Conservation (phyloP, 2,888 invertebrate genomes). For the Apantesis nais region DNA sequence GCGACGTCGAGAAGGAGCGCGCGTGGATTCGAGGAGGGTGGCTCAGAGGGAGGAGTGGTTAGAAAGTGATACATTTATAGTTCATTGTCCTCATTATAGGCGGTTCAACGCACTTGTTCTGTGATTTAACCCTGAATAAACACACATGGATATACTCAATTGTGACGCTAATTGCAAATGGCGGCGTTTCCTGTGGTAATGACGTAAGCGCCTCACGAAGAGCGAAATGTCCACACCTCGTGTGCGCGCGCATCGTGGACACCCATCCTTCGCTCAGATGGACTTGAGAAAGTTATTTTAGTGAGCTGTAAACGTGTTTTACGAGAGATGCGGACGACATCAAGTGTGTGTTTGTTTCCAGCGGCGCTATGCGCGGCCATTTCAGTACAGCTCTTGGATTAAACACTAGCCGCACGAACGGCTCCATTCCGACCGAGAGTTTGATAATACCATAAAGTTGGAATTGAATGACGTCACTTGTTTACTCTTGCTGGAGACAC, state of each 20-base stretch:
- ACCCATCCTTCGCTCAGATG: background rate
- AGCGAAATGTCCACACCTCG: background rate
- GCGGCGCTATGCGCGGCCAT: conserved; percentile 15
- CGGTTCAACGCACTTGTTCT: conserved; percentile 47
- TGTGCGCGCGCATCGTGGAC: background rate
- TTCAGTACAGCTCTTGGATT: conserved; percentile 12
- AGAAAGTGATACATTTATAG: conserved; percentile 52
- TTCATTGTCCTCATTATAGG: conserved; percentile 50
- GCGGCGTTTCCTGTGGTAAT: conserved; percentile 17
- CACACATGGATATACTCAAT: conserved; percentile 38
- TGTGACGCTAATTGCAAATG: conserved; percentile 32
- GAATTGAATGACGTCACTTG: conserved; percentile 34
- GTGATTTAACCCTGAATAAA: conserved; percentile 44
- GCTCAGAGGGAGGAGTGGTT: conserved; percentile 12
- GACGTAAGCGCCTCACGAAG: background rate
- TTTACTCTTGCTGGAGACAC: conserved; percentile 19
- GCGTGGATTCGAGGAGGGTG: conserved; percentile 1
- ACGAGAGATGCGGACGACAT: conserved; percentile 23
- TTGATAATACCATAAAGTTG: conserved; percentile 20
- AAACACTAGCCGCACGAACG: conserved; percentile 10
- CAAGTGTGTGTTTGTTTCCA: conserved; percentile 33
- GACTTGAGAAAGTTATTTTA: conserved; percentile 7
- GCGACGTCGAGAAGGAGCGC: conserved; percentile 7
- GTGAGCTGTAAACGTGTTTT: conserved; percentile 18
- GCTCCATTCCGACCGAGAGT: conserved; percentile 9